Evolutionary conservation across 2,113 vertebrate species (phyloP).

Genomic region (Halichoeres trimaculatus): DNA sequence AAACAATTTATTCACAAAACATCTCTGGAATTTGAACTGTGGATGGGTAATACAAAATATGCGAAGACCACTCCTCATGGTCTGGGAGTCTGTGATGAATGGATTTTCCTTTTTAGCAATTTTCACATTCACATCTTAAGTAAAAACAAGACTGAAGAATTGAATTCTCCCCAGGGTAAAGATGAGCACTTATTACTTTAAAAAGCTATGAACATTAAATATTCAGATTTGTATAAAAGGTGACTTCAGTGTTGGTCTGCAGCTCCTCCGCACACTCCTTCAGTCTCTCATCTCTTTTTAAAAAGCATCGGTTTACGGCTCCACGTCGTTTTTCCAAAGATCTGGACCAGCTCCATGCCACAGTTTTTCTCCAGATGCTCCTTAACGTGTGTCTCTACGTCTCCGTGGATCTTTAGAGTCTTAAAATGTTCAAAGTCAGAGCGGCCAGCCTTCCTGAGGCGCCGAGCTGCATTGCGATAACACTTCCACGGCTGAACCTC

Average conservation of each 20-base stretch:
- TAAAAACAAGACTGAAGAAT: no score
- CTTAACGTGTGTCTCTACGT: conserved; percentile 81
- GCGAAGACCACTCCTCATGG: no score
- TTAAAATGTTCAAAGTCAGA: conserved; percentile 91
- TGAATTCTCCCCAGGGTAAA: no score
- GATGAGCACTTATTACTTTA: no score
- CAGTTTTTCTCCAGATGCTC: conserved; percentile 86
- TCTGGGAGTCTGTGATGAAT: no score
- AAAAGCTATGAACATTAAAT: not conserved
- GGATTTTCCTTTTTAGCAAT: no score
- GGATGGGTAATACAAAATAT: no score
- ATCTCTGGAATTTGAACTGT: no score
- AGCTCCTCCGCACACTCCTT: not conserved
- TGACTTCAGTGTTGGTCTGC: not conserved
- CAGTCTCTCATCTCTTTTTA: conserved; percentile 55
- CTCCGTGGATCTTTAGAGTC: conserved; percentile 85
- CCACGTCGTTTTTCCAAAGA: conserved; percentile 92
- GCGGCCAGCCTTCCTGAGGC: conserved; percentile 89
- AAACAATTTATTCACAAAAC: no score
- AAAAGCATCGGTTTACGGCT: conserved; percentile 91
- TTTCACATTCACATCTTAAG: no score
- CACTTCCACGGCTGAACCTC: conserved; percentile 97
- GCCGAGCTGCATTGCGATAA: conserved; percentile 91
- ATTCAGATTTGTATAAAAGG: no score
- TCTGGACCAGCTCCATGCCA: conserved; percentile 86